phyloP scores from a whole-genome alignment of 2,797 vertebrate genomes.

The Rhinella marina region DNA sequence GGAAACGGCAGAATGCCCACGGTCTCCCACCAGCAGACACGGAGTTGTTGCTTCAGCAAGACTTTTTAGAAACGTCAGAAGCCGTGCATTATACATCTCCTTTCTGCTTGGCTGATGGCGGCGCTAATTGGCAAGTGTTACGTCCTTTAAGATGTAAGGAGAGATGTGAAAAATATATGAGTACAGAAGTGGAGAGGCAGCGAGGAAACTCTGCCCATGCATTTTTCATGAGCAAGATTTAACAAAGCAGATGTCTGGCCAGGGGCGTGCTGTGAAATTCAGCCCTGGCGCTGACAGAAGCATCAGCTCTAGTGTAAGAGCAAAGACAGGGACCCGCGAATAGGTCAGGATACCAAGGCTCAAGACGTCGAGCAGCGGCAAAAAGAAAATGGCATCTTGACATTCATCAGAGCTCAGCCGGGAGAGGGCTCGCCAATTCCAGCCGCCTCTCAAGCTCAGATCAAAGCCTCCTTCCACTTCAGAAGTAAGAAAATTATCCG shows the following conservation, averaged over 20 bases:
- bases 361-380: conserved; percentile 1
- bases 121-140: conserved; percentile 44
- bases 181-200: conserved; percentile 37
- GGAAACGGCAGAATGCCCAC: neutral
- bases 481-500: conserved; percentile 16
- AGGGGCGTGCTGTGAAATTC: conserved; percentile 57
- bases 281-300: conserved; percentile 58
- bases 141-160: conserved; percentile 48
- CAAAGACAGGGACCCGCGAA: conserved; percentile 35
- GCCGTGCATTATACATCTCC: conserved; percentile 31
- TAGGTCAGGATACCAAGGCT: conserved; percentile 39
- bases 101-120: conserved; percentile 5
- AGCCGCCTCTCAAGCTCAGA: neutral
- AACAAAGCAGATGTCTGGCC: conserved; percentile 64
- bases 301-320: conserved; percentile 41
- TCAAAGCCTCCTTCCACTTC: neutral
- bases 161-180: conserved; percentile 56
- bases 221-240: conserved; percentile 49
- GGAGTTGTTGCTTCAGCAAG: neutral
- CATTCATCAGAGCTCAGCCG: conserved; percentile 25
- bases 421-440: neutral
- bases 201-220: conserved; percentile 44
- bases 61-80: conserved; percentile 33
- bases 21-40: neutral
- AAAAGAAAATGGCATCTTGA: conserved; percentile 32